Evolutionary conservation across 2,113 vertebrate genomes (phyloP).

Genomic region (Malurus melanocephalus): DNA sequence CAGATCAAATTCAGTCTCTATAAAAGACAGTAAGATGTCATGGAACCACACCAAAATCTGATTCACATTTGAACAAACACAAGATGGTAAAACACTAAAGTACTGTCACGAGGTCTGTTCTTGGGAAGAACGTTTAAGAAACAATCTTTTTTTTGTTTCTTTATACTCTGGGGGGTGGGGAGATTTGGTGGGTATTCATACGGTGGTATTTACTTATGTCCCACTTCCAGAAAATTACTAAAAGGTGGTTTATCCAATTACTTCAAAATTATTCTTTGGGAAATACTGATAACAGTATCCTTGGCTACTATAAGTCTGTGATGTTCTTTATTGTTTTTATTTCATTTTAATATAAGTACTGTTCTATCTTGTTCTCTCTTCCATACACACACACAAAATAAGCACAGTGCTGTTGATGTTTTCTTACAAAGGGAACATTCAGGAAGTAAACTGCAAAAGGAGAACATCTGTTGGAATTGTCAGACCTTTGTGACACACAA

Average conservation of each 20-base stretch:
- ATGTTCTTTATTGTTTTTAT: not conserved
- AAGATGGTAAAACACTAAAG: not conserved
- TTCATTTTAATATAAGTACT: not conserved
- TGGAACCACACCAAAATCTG: not conserved
- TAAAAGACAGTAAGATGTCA: not conserved
- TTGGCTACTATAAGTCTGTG: not conserved
- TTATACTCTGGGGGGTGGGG: not conserved
- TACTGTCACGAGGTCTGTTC: fast-evolving
- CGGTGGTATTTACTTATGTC: not conserved
- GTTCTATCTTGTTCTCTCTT: not conserved
- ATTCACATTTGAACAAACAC: not conserved
- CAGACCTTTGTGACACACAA: not conserved
- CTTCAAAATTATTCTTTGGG: not conserved
- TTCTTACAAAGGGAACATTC: not conserved
- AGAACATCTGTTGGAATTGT: not conserved
- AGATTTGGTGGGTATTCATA: not conserved
- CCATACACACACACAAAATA: not conserved
- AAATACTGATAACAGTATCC: not conserved
- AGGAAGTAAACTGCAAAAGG: not conserved
- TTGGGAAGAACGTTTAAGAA: not conserved
- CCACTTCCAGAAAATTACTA: not conserved
- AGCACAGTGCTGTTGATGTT: not conserved
- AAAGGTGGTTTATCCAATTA: not conserved
- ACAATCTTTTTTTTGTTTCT: not conserved
- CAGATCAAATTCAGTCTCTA: not conserved